A percentile compares a stretch with the other conserved stretches of the same genome.
phyloP scores from a whole-genome alignment of 2,113 vertebrate species.

The Rhinichthys klamathensis region DNA sequence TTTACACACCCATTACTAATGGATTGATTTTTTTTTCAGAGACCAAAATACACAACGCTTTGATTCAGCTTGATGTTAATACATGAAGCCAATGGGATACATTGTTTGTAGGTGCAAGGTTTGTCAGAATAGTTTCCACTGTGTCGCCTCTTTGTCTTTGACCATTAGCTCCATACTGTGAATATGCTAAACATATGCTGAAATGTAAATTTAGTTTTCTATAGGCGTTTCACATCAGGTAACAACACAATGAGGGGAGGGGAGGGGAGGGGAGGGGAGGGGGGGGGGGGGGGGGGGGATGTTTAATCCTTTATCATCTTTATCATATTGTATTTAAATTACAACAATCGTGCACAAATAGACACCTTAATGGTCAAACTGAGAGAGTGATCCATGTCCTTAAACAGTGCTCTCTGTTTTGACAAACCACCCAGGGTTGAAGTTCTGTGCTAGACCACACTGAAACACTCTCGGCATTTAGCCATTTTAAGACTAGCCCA shows the following conservation, averaged over 20 bases:
- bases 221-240: not conserved
- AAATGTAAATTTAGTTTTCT: constrained; percentile 28
- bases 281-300: too few relatives aligned
- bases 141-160: constrained; percentile 9
- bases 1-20: constrained; percentile 26
- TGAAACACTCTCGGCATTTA: constrained; percentile 48
- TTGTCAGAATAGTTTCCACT: constrained; percentile 55
- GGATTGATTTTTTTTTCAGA: constrained; percentile 24
- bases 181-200: constrained; percentile 17
- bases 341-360: not conserved
- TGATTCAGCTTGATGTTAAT: constrained; percentile 28
- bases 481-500: constrained; percentile 12
- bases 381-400: constrained; percentile 10
- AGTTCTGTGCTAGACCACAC: constrained; percentile 62
- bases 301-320: not conserved
- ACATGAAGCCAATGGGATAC: constrained; percentile 58
- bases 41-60: constrained; percentile 27
- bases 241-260: not conserved
- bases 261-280: too few relatives aligned
- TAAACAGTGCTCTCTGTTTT: constrained; percentile 51
- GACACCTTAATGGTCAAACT: constrained; percentile 12
- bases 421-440: constrained; percentile 55
- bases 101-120: constrained; percentile 50
- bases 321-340: not conserved
- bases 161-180: not conserved